phyloP scores from a whole-genome alignment of 2,797 vertebrate species.

The Galago senegalensis region DNA sequence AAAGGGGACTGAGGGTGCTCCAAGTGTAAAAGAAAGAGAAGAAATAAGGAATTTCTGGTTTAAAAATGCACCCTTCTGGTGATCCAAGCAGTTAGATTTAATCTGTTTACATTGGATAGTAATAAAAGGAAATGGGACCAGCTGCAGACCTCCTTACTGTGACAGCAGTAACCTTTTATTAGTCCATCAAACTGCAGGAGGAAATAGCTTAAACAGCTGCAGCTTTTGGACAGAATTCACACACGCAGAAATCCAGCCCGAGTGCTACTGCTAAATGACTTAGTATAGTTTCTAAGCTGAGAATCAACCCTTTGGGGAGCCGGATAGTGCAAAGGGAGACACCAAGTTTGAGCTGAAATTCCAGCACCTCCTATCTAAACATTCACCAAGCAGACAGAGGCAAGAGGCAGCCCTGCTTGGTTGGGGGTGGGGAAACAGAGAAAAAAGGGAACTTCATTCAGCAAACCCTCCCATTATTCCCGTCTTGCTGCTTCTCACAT shows the following conservation, averaged over 20 bases:
- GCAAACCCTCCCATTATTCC: background rate
- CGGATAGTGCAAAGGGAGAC: constrained; percentile 56
- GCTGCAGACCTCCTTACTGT: constrained; percentile 91
- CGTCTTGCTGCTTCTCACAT: background rate
- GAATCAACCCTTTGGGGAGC: constrained; percentile 76
- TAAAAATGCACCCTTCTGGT: constrained; percentile 86
- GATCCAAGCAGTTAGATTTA: constrained; percentile 87
- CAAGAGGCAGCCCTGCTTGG: background rate
- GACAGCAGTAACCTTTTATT: constrained; percentile 91
- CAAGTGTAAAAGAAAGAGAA: constrained; percentile 62
- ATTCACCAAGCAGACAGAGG: constrained; percentile 1
- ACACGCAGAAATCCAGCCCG: constrained; percentile 82
- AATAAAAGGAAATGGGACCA: constrained; percentile 90
- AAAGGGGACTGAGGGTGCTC: constrained; percentile 56
- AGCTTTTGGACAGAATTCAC: constrained; percentile 87
- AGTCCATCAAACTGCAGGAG: constrained; percentile 90
- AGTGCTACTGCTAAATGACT: constrained; percentile 89
- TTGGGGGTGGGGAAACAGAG: background rate
- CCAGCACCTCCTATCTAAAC: constrained; percentile 64
- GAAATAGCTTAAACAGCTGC: constrained; percentile 91
- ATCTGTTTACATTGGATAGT: constrained; percentile 90
- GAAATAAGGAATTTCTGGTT: constrained; percentile 78
- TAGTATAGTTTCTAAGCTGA: constrained; percentile 82
- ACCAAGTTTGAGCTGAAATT: constrained; percentile 56
- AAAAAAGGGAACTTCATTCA: background rate